Conservation (phyloP, 2,888 invertebrate genomes). For the Dorcus parallelipipedus region DNA sequence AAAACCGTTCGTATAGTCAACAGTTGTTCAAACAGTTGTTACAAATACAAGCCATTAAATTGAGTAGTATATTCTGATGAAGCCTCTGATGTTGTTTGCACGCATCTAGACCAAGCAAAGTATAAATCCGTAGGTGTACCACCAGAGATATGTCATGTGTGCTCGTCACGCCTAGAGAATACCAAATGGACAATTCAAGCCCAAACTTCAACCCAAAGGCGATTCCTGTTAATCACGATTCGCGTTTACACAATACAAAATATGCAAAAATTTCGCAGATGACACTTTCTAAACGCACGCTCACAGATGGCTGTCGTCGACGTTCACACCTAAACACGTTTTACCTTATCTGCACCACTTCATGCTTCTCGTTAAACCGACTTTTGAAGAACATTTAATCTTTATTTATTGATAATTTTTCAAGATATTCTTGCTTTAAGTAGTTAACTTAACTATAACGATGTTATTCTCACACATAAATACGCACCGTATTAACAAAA, state of each 20-base stretch:
- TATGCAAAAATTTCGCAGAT: background rate
- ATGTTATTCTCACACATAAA: background rate
- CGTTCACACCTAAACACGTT: constrained; percentile 7
- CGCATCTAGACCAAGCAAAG: background rate
- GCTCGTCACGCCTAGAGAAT: constrained; percentile 31
- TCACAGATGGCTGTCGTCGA: constrained; percentile 7
- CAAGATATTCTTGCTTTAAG: background rate
- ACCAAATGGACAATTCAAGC: constrained; percentile 22
- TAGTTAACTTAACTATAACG: background rate
- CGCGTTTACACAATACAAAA: background rate
- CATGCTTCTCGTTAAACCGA: background rate
- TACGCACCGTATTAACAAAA: background rate
- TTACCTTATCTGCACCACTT: constrained; percentile 6
- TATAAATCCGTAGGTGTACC: constrained; percentile 31
- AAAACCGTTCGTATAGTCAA: too few species aligned
- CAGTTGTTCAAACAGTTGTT: background rate
- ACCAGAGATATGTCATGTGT: constrained; percentile 35
- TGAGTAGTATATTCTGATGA: background rate
- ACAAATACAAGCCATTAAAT: background rate
- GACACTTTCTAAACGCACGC: constrained; percentile 3
- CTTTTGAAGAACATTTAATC: background rate
- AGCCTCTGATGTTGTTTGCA: background rate
- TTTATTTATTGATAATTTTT: constrained; percentile 1
- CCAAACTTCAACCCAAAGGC: background rate
- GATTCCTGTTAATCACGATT: too few species aligned